A percentile compares a stretch with the other conserved stretches of the same genome.
phyloP scores from a whole-genome alignment of 2,113 vertebrate species.

The Elephas maximus region DNA sequence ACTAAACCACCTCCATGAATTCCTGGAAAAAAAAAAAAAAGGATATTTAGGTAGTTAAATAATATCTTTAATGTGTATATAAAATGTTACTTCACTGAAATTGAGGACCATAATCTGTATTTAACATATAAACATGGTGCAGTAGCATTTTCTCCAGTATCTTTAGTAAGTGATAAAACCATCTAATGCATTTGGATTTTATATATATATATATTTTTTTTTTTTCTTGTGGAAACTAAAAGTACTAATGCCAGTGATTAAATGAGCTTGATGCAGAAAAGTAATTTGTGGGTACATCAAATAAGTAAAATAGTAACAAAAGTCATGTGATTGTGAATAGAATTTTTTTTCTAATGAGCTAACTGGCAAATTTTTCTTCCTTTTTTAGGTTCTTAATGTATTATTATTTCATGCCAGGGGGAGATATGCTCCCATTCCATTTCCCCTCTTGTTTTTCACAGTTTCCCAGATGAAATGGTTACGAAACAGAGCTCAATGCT shows the following conservation, averaged over 20 bases:
- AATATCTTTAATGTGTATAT: background rate
- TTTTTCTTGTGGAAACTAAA: constrained; percentile 26
- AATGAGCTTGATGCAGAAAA: constrained; percentile 13
- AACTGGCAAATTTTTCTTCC: background rate
- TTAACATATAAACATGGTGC: background rate
- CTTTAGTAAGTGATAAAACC: constrained; percentile 19
- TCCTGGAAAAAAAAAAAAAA: background rate
- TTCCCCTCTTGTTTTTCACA: constrained; percentile 73
- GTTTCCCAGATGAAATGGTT: constrained; percentile 78
- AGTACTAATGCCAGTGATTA: background rate
- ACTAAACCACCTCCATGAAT: background rate
- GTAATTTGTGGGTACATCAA: constrained; percentile 25
- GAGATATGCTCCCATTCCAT: constrained; percentile 78
- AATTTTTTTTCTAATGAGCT: constrained; percentile 30
- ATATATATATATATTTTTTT: background rate
- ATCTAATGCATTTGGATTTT: background rate
- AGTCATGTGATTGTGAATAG: constrained; percentile 67
- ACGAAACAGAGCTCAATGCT: constrained; percentile 62
- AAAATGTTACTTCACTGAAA: background rate
- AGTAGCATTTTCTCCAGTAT: background rate
- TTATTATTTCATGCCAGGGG: constrained; percentile 70
- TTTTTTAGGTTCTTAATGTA: constrained; percentile 77
- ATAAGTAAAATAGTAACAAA: constrained; percentile 56
- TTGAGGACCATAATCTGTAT: background rate
- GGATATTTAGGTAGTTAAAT: background rate